Percentiles rank a stretch among this genome's conserved stretches.
Evolutionary conservation across 2,888 invertebrate genomes (phyloP).

Genomic region (Drosophila tripunctata): DNA sequence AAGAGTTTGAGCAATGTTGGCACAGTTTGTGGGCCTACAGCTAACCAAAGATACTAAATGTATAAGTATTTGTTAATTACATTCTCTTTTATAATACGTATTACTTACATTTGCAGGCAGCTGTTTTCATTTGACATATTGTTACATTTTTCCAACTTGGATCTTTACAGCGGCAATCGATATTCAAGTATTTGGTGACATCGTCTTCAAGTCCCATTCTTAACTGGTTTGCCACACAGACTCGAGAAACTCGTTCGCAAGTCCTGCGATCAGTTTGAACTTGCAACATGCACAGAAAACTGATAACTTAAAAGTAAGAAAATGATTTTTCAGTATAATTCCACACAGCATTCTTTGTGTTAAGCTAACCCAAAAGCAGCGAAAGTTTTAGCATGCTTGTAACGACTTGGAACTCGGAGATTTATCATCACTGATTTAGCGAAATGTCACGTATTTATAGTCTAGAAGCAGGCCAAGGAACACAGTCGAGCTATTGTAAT

Average conservation of each 20-base stretch:
- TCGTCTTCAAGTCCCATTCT: constrained; percentile 17
- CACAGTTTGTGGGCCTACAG: constrained; percentile 35
- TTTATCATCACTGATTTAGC: not conserved
- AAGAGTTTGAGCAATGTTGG: not conserved
- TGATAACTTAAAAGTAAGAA: constrained; percentile 26
- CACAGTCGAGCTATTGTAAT: not conserved
- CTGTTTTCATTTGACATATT: constrained; percentile 51
- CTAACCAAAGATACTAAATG: constrained; percentile 47
- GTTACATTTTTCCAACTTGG: constrained; percentile 48
- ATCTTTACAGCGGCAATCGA: constrained; percentile 6
- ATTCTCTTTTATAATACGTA: not conserved
- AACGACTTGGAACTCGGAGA: not conserved
- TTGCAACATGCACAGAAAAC: constrained; percentile 34
- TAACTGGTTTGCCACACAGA: constrained; percentile 22
- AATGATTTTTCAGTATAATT: not conserved
- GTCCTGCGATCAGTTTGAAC: constrained; percentile 23
- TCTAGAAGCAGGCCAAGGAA: not conserved
- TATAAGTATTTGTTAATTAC: not conserved
- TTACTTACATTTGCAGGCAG: constrained; percentile 53
- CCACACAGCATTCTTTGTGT: too few species aligned
- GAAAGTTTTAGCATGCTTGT: not conserved
- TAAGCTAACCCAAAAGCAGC: constrained; percentile 50
- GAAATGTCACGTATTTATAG: not conserved
- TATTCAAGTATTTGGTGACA: not conserved
- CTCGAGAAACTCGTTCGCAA: constrained; percentile 20